A percentile compares a stretch with the other conserved stretches of the same genome.
Evolutionary conservation across 2,797 vertebrate genomes (phyloP).

Genomic region (Martes flavigula): DNA sequence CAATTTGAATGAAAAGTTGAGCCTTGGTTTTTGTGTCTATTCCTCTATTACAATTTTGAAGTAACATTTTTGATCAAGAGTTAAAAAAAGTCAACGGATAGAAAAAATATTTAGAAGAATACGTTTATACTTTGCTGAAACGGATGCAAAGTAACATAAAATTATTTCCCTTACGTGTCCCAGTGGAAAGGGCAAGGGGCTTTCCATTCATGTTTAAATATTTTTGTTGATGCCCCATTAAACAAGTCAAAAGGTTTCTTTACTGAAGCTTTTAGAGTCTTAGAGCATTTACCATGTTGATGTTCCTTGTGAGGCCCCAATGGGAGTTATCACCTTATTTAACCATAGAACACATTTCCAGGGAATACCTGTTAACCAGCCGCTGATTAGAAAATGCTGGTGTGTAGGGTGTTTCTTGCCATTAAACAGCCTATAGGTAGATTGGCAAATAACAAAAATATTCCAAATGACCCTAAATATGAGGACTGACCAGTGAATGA

Average conservation of each 20-base stretch:
- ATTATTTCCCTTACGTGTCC: background rate
- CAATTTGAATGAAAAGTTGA: constrained; percentile 7
- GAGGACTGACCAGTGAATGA: background rate
- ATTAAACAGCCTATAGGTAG: background rate
- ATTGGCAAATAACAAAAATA: background rate
- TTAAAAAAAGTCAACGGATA: background rate
- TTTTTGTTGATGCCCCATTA: background rate
- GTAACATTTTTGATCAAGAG: constrained; percentile 16
- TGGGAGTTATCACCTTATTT: background rate
- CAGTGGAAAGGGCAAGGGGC: background rate
- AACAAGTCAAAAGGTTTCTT: background rate
- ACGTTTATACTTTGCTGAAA: background rate
- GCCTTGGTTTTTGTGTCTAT: constrained; percentile 30
- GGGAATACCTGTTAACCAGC: background rate
- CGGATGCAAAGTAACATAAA: constrained; percentile 1
- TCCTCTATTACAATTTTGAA: background rate
- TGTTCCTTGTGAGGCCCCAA: background rate
- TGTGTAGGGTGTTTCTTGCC: background rate
- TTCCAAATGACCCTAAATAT: background rate
- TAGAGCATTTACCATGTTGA: background rate
- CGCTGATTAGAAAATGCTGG: background rate
- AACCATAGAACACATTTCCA: background rate
- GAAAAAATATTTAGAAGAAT: background rate
- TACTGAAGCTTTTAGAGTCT: background rate
- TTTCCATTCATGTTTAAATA: background rate